phyloP scores from a whole-genome alignment of 1,140 invertebrate genomes.

The Papilio xuthus region DNA sequence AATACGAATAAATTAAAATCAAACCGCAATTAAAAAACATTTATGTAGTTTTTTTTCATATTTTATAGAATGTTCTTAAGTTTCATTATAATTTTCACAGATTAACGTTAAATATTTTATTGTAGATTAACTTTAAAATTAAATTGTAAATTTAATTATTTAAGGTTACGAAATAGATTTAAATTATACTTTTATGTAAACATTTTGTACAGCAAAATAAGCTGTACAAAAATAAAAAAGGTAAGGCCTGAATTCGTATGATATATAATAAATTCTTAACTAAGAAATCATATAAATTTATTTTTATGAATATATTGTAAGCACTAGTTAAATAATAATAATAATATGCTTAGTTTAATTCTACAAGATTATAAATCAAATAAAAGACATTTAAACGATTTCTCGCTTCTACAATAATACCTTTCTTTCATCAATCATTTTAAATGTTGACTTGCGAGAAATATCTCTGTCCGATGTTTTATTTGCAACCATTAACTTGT shows the following conservation, averaged over 20 bases:
- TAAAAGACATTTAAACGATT: background rate
- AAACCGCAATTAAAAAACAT: constrained; percentile 28
- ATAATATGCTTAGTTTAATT: no score
- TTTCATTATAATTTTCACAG: background rate
- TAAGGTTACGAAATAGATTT: background rate
- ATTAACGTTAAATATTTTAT: no score
- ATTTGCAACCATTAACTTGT: background rate
- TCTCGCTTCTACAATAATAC: background rate
- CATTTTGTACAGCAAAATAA: background rate
- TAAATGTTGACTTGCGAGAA: background rate
- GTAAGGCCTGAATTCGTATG: background rate
- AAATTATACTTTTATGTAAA: background rate
- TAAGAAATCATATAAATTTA: background rate
- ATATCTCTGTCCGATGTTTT: background rate
- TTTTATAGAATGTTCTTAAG: background rate
- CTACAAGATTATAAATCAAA: background rate
- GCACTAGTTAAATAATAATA: no score
- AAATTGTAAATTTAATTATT: background rate
- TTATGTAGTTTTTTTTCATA: constrained; percentile 10
- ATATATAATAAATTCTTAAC: background rate
- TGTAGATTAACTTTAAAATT: no score
- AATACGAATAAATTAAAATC: constrained; percentile 27
- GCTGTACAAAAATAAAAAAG: no score
- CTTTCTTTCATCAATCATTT: background rate
- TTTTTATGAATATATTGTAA: no score